Conservation (phyloP, 2,888 invertebrate genomes). For the Heteromurus nitidus region DNA sequence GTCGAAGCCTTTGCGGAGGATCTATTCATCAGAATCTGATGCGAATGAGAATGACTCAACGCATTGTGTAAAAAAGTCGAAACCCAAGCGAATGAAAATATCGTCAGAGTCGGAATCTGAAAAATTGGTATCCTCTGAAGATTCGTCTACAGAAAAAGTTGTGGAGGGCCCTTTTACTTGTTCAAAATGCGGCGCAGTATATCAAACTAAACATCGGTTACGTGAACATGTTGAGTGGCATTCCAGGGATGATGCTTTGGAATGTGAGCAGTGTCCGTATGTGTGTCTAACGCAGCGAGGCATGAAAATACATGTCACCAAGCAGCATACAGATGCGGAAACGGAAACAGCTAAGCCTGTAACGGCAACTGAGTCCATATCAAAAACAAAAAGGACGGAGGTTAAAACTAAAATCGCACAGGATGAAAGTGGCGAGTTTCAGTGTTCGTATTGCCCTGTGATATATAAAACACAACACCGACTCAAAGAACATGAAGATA, state of each 20-base stretch:
- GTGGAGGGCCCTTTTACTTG: neutral
- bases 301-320: constrained; percentile 22
- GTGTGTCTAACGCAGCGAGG: constrained; percentile 15
- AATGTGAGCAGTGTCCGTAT: constrained; percentile 23
- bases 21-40: neutral
- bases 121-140: too few species aligned
- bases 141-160: neutral
- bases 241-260: neutral
- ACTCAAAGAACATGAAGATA: constrained; percentile 29
- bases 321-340: neutral
- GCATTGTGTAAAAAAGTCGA: neutral
- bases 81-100: neutral
- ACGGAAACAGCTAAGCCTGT: too few species aligned
- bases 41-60: neutral
- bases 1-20: neutral
- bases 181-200: constrained; percentile 21
- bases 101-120: neutral
- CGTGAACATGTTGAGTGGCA: constrained; percentile 25
- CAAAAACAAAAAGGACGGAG: neutral
- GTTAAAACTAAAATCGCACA: neutral
- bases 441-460: constrained; percentile 26
- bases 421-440: neutral
- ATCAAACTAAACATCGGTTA: neutral
- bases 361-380: neutral
- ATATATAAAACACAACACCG: constrained; percentile 29